Percentiles rank a stretch among this genome's conserved stretches.
Conservation (phyloP, 2,797 vertebrate species). For the Mormyrus hasselquistii region DNA sequence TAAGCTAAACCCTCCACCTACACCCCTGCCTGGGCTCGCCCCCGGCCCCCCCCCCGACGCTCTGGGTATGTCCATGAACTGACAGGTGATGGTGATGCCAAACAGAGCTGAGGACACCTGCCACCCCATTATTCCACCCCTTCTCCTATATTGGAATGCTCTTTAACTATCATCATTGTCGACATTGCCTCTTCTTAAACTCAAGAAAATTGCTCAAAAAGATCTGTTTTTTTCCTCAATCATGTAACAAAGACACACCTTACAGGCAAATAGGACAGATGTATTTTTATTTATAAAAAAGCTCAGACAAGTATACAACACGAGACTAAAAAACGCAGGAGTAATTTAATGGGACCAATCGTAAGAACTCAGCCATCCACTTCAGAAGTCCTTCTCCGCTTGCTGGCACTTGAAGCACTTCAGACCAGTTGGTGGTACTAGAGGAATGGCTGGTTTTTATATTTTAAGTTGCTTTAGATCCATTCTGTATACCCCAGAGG, state of each 20-base stretch:
- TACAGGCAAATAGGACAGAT: neutral
- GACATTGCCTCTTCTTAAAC: neutral
- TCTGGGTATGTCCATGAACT: neutral
- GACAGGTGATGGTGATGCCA: neutral
- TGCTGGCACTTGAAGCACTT: conserved; percentile 35
- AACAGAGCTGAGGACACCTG: neutral
- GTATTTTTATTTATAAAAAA: neutral
- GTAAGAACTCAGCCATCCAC: neutral
- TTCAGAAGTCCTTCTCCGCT: neutral
- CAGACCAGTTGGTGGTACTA: conserved; percentile 41
- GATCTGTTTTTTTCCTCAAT: neutral
- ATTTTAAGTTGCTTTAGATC: conserved; percentile 44
- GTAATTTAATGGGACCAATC: neutral
- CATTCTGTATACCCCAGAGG: conserved; percentile 43
- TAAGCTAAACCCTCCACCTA: neutral
- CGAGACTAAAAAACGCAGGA: neutral
- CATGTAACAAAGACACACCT: neutral
- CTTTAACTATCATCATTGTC: neutral
- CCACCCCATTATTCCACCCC: neutral
- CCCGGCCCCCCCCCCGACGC: neutral
- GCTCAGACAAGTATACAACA: neutral
- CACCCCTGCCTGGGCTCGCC: neutral
- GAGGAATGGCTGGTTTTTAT: conserved; percentile 34
- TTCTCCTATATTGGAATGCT: neutral
- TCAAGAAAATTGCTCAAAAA: neutral